A percentile compares a stretch with the other conserved stretches of the same genome.
Evolutionary conservation across 2,888 invertebrate species (phyloP).

Genomic region (Epinotia bilunana): DNA sequence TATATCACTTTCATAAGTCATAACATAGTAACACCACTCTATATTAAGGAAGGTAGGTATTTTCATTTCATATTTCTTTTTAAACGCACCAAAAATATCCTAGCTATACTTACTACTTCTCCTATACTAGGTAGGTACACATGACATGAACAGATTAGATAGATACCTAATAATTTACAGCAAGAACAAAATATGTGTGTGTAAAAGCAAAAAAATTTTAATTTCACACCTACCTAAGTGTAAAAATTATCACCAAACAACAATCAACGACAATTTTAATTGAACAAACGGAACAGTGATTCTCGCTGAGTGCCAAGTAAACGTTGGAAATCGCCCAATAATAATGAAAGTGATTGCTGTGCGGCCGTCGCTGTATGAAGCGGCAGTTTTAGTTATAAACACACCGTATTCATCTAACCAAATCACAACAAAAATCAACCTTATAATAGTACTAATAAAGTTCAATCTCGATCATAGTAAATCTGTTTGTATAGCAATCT

Average conservation of each 20-base stretch:
- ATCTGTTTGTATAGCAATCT: slow-evolving; percentile 61
- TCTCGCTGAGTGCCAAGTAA: slow-evolving; percentile 75
- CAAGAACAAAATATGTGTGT: neutral
- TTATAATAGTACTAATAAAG: slow-evolving; percentile 53
- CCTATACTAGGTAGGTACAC: neutral
- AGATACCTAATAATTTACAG: neutral
- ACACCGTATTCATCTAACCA: slow-evolving; percentile 76
- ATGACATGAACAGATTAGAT: neutral
- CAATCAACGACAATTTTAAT: slow-evolving; percentile 76
- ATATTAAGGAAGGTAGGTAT: neutral
- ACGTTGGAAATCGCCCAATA: slow-evolving; percentile 84
- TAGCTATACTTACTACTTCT: neutral
- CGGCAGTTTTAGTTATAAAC: slow-evolving; percentile 85
- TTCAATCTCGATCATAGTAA: slow-evolving; percentile 50
- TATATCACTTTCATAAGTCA: no score
- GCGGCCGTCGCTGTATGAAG: slow-evolving; percentile 84
- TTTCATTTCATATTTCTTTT: neutral
- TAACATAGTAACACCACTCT: neutral
- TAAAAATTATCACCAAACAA: slow-evolving; percentile 65
- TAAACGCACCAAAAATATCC: neutral
- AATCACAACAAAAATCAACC: slow-evolving; percentile 49
- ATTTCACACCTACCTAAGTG: slow-evolving; percentile 27
- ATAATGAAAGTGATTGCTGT: slow-evolving; percentile 84
- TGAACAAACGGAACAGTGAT: slow-evolving; percentile 77
- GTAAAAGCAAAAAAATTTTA: slow-evolving; percentile 27